These are phyloP conservation scores for Drosophila rufa DNA, from an alignment of 1,140 invertebrate genomes.

Conservation along the genomic window DNA sequence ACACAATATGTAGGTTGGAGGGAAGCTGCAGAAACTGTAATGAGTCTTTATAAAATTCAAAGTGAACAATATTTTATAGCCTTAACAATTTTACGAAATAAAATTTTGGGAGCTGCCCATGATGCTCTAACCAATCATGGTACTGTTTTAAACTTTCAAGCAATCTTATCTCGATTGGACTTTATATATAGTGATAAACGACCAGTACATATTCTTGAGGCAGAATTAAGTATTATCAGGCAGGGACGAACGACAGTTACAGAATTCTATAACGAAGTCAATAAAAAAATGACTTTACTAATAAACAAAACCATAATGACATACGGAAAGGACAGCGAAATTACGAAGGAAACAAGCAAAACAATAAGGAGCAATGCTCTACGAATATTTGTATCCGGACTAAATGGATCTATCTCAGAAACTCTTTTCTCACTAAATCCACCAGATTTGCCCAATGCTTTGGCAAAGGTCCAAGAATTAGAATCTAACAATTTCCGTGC, in stretches of 20 bases:
- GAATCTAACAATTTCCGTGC: too few relatives aligned
- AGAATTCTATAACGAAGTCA: not conserved
- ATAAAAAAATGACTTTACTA: constrained; percentile 5
- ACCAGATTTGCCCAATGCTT: too few relatives aligned
- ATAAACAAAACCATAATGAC: not conserved
- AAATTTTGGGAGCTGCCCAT: constrained; percentile 1
- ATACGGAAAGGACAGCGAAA: too few relatives aligned
- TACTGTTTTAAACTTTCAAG: constrained; percentile 7
- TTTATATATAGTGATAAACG: not conserved
- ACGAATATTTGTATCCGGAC: constrained; percentile 4
- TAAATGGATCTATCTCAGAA: constrained; percentile 3
- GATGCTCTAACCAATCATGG: constrained; percentile 1
- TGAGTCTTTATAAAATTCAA: not conserved
- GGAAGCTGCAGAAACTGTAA: constrained; percentile 2
- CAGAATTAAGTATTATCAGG: not conserved
- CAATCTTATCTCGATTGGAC: constrained; percentile 4
- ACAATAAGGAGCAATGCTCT: constrained; percentile 9
- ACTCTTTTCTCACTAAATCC: not conserved
- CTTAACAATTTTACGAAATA: constrained; percentile 7
- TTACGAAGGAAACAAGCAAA: not conserved
- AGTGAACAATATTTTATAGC: constrained; percentile 1
- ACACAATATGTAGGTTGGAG: constrained; percentile 16
- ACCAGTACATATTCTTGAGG: not conserved
- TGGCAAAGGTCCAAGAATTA: too few relatives aligned
- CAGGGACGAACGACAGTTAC: constrained; percentile 4